A percentile compares a stretch with the other conserved stretches of the same genome.
phyloP scores from a whole-genome alignment of 2,113 vertebrate genomes.

The Barnardius zonarius region DNA sequence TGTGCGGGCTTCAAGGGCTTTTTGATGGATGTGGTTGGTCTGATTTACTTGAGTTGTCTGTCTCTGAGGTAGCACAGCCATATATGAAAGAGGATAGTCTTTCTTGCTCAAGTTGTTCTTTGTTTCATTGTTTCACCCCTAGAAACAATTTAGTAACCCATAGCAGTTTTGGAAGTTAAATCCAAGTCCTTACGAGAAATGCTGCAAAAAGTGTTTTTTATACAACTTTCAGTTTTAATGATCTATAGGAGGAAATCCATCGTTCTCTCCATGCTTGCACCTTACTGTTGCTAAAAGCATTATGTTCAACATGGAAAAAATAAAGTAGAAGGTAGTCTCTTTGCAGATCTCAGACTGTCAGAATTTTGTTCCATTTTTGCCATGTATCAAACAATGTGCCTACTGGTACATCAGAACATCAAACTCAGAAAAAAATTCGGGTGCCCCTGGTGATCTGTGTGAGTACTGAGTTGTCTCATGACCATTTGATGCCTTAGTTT shows the following conservation, averaged over 20 bases:
- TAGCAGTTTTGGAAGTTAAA: background rate
- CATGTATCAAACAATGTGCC: background rate
- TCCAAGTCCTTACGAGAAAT: background rate
- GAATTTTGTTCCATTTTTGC: background rate
- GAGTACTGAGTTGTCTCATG: background rate
- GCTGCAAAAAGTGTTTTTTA: background rate
- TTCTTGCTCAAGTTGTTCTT: background rate
- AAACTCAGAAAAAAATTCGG: background rate
- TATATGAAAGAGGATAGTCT: background rate
- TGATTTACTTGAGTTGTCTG: background rate
- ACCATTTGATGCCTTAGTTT: background rate
- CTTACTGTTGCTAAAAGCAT: background rate
- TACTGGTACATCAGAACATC: background rate
- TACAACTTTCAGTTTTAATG: background rate
- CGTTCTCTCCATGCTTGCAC: background rate
- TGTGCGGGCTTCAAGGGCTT: background rate
- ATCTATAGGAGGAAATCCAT: background rate
- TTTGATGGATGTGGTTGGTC: background rate
- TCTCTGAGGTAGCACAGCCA: background rate
- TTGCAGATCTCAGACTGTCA: background rate
- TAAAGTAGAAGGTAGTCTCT: background rate
- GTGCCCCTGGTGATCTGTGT: background rate
- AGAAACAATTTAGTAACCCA: background rate
- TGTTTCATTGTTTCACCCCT: background rate
- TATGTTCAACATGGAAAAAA: background rate